Evolutionary conservation across 1,140 invertebrate species (phyloP).

Genomic region (Drosophila simulans): DNA sequence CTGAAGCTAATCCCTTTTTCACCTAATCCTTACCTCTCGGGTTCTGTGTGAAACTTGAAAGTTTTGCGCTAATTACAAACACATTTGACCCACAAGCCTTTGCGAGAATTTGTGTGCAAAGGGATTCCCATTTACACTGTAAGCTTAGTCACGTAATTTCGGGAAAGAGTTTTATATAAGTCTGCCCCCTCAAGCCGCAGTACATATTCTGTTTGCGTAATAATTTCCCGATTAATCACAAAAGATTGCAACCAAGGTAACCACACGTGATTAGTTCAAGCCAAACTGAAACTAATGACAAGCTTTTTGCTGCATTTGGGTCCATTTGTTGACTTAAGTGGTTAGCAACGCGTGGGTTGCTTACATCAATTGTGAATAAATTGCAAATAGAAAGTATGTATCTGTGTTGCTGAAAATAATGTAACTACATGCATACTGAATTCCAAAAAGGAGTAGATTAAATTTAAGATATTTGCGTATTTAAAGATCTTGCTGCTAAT

Average conservation of each 20-base stretch:
- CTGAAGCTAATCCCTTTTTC: conserved; percentile 23
- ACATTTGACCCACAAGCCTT: conserved; percentile 28
- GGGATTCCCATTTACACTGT: neutral
- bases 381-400: conserved; percentile 20
- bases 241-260: conserved; percentile 2
- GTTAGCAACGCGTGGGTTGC: conserved; percentile 14
- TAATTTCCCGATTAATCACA: conserved; percentile 16
- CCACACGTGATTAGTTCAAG: conserved; percentile 1
- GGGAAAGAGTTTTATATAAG: conserved; percentile 47
- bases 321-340: conserved; percentile 22
- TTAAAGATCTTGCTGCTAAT: neutral
- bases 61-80: conserved; percentile 62
- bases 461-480: neutral
- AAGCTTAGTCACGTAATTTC: conserved; percentile 28
- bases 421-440: neutral
- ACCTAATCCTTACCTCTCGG: conserved; percentile 25
- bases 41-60: conserved; percentile 28
- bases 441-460: too few relatives aligned
- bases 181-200: neutral
- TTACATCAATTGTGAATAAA: conserved; percentile 5
- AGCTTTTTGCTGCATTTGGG: conserved; percentile 8
- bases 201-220: conserved; percentile 17
- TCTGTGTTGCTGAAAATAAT: conserved; percentile 1
- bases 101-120: conserved; percentile 1
- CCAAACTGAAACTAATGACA: neutral